Base-by-base conservation (phyloP, 23 tunicate genomes). In the Halocynthia roretzi region DNA sequence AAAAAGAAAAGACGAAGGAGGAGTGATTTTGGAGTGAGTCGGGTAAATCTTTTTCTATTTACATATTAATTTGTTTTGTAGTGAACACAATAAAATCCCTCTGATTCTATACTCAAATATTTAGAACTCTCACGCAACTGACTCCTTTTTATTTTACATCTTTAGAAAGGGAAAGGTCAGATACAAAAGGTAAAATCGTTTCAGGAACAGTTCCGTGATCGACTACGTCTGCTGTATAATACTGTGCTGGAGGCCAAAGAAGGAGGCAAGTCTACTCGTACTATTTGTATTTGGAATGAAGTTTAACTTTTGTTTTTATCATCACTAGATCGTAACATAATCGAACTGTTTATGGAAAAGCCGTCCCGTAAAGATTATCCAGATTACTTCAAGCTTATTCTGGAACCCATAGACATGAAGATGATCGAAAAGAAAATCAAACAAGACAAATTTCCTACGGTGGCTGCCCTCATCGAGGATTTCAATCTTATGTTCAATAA, bases 341-440 rank as follows among this genome's bases (percentile, higher is more conserved):
- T 84, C 54, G 56, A 68, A 7, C 62, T 94, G 53, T 94, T 94
- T 65, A 81, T 94, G 67, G 99, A 87, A 51, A 94, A 88, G 67
- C 99, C 99, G 18, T 84, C 89, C 10, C 85, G 90, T 8, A 84
- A 88, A 54, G 94, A 87, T 73, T 94, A 88, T 66, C 99, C 99
- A 7, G 99, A 94, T 72, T 94, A 94, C 52, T 94, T 88, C 68
- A 87, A 94, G 84, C 78, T 88, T n/a, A 89, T 94, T 31, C 81
- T 82, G 56, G 99, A 94, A 53, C 99, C 99, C 5, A 88, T 94
- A 10, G 99, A 94, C 80, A 87, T 94, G 95, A 84, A 75, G 67
- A 88, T 54, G 53, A 94, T 94, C 51, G 96, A 81, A 48, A 88
- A 85, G 71, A 94, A 94, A 56, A 82, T 94, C 40, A 64, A 76